Base-by-base conservation (phyloP, 64 coral and sea anemone species). In the Pachyseris speciosa region DNA sequence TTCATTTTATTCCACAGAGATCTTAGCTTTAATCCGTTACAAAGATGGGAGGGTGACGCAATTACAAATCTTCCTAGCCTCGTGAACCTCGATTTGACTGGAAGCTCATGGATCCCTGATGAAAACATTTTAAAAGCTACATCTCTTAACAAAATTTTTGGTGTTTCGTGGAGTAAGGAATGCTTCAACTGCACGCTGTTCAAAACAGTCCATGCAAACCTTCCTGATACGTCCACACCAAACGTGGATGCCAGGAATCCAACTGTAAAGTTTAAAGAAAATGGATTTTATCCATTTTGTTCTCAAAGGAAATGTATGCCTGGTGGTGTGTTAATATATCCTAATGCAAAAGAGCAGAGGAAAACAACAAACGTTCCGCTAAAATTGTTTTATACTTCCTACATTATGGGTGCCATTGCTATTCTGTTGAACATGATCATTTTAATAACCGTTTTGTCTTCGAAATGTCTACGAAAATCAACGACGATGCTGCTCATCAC, bases 401-500 rank as follows among this genome's bases (percentile, higher is more conserved):
- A 80, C 55, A 29, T 49, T 1, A 34, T 90, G 17, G 87, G 87
- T 11, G 1, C 87, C 22, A 32, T 80, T 10, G 87, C 55, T 10
- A 90, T 90, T 13, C 6, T 80, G 0, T 37, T 90, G 0, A 90
- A 90, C 47, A 26, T 67, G 22, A 78, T 63, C 2, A 76, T 90
- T 15, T 66, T 90, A 19, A 42, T 80, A 6, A 90, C 76, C 0
- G 32, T 78, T 49, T 1, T 90, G 17, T 79, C 41, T n/a, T 78
- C 87, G 5, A 78, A 39, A n/a, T 36, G 37, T 5, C 75, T 90
- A 41, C 87, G 87, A 31, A 67, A 79, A 55, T 38, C 64, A 47
- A 90, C 75, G 41, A 67, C 87, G 10, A 90, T 90, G 87, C 60
- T 79, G 5, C 57, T 90, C 1, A 90, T 90, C 33, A 25, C 59